Conservation (phyloP, 2,113 vertebrate genomes). For the Penelope pileata region DNA sequence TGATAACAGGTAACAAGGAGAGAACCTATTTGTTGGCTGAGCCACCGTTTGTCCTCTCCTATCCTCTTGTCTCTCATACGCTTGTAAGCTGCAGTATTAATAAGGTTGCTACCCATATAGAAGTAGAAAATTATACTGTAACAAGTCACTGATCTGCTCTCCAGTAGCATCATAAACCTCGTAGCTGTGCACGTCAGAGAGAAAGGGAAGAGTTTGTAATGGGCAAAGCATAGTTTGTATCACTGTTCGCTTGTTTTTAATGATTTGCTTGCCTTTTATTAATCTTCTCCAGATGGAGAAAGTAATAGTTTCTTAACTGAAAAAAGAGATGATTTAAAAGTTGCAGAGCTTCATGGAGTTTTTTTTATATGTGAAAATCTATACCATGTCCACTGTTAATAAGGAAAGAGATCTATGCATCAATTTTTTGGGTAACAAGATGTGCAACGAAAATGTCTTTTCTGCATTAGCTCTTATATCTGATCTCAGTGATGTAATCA, state of each 20-base stretch:
- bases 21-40: background rate
- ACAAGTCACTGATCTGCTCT: background rate
- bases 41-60: background rate
- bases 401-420: background rate
- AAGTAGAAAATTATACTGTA: background rate
- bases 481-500: background rate
- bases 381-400: background rate
- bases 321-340: background rate
- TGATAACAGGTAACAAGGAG: background rate
- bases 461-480: background rate
- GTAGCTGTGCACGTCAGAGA: background rate
- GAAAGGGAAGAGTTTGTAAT: background rate
- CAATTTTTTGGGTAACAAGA: background rate
- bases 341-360: background rate
- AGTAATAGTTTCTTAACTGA: background rate
- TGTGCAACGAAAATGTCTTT: background rate
- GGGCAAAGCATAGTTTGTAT: background rate
- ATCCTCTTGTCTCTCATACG: background rate
- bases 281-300: background rate
- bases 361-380: background rate
- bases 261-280: slow-evolving; percentile 8
- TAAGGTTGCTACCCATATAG: background rate
- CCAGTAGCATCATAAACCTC: background rate
- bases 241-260: background rate
- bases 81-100: background rate